Percentiles rank a stretch among this genome's conserved stretches.
These are phyloP conservation scores for Andricus grossulariae DNA, from an alignment of 1,140 invertebrate genomes.

Conservation along the genomic window DNA sequence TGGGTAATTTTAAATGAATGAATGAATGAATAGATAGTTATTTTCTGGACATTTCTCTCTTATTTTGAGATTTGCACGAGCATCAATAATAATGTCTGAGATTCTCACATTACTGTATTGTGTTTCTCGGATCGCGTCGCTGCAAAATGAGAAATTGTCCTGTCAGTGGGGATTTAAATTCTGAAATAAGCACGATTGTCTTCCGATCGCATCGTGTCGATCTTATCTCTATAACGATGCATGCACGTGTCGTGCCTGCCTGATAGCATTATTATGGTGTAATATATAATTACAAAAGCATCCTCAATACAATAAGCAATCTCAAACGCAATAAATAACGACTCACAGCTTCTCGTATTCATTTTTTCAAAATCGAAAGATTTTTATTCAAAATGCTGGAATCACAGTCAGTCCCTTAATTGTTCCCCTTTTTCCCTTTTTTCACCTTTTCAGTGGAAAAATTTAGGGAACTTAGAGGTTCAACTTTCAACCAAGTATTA, in stretches of 20 bases:
- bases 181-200: conserved; percentile 24
- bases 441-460: too few species aligned
- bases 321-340: neutral
- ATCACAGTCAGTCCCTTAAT: too few species aligned
- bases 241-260: conserved; percentile 10
- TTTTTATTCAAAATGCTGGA: too few species aligned
- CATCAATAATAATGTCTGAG: neutral
- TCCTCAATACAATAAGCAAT: neutral
- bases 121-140: conserved; percentile 1
- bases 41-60: neutral
- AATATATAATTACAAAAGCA: neutral
- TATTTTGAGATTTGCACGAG: neutral
- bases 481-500: too few species aligned
- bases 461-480: too few species aligned
- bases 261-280: neutral
- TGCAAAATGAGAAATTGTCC: conserved; percentile 23
- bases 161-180: neutral
- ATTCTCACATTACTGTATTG: neutral
- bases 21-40: too few species aligned
- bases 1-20: too few species aligned
- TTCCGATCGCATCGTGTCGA: conserved; percentile 13
- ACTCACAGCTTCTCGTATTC: neutral
- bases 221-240: conserved; percentile 11
- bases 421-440: too few species aligned
- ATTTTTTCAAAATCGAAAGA: neutral